Evolutionary conservation across 2,797 vertebrate genomes (phyloP).

Genomic region (Liparis tanakae): DNA sequence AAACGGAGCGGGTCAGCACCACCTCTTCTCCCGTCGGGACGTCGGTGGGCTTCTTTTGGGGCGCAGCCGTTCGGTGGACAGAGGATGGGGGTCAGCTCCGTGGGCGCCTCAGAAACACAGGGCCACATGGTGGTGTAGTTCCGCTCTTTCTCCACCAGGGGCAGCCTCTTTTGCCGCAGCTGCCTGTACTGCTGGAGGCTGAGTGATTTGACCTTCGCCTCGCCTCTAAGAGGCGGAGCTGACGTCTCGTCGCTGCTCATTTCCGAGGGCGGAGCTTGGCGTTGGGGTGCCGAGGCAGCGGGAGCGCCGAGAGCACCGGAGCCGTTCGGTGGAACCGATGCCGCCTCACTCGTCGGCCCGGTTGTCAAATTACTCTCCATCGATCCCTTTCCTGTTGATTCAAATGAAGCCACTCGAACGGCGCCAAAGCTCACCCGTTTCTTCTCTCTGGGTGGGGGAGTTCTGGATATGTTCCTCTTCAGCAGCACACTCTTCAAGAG

Average conservation of each 20-base stretch:
- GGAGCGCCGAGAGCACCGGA: constrained; percentile 12
- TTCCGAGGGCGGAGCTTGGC: constrained; percentile 1
- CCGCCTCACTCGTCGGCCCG: neutral
- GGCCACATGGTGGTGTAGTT: constrained; percentile 89
- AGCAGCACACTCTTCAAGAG: constrained; percentile 62
- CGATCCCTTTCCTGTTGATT: constrained; percentile 32
- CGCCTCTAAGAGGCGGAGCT: constrained; percentile 11
- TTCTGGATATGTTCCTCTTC: constrained; percentile 43
- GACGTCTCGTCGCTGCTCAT: neutral
- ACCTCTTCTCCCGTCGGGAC: neutral
- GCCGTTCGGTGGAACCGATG: constrained; percentile 1
- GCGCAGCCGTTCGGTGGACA: constrained; percentile 67
- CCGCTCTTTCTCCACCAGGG: constrained; percentile 63
- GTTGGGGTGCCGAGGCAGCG: constrained; percentile 16
- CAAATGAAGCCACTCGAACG: constrained; percentile 66
- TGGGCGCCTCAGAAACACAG: constrained; percentile 86
- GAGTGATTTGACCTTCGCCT: constrained; percentile 86
- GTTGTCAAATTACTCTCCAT: constrained; percentile 15
- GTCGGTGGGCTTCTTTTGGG: constrained; percentile 3
- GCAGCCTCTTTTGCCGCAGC: constrained; percentile 84
- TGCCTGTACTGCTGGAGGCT: constrained; percentile 93
- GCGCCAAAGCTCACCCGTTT: constrained; percentile 82
- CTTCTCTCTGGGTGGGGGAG: constrained; percentile 50
- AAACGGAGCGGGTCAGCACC: constrained; percentile 1
- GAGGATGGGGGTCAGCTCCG: constrained; percentile 87